Conservation (phyloP, 2,888 invertebrate genomes). For the Trypoxylon attenuatum region DNA sequence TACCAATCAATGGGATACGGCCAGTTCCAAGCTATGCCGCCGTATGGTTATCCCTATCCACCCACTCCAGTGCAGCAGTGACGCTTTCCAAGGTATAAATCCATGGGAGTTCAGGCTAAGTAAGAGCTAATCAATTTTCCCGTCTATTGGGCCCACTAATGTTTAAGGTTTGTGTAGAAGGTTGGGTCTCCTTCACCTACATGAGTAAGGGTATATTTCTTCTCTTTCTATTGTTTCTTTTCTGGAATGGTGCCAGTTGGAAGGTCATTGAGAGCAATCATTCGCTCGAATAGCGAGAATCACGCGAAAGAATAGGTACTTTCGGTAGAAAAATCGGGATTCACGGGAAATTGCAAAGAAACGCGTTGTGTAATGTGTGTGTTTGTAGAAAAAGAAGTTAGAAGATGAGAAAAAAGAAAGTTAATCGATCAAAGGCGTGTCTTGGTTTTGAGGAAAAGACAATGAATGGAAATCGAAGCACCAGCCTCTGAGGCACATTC, state of each 20-base stretch:
- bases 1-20: conserved; percentile 81
- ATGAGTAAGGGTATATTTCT: conserved; percentile 51
- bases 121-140: conserved; percentile 39
- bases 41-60: conserved; percentile 80
- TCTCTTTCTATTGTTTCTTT: conserved; percentile 58
- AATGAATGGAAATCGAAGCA: conserved; percentile 12
- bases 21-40: conserved; percentile 82
- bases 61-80: conserved; percentile 86
- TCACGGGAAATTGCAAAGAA: too few species aligned
- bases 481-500: conserved; percentile 65
- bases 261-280: neutral
- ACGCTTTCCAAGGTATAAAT: conserved; percentile 64
- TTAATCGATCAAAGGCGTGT: neutral
- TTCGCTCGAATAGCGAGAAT: too few species aligned
- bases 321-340: neutral
- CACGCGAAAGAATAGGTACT: too few species aligned
- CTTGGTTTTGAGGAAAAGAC: neutral
- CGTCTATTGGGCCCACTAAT: conserved; percentile 37
- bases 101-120: conserved; percentile 50
- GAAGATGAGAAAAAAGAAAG: neutral
- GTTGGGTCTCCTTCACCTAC: conserved; percentile 44
- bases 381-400: too few species aligned
- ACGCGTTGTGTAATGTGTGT: too few species aligned
- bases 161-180: conserved; percentile 48
- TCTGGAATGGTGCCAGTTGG: conserved; percentile 62